Evolutionary conservation across 2,888 invertebrate genomes (phyloP), one percentile per base, ranked within the genome.

Genomic region (Heteropelma amictum): DNA sequence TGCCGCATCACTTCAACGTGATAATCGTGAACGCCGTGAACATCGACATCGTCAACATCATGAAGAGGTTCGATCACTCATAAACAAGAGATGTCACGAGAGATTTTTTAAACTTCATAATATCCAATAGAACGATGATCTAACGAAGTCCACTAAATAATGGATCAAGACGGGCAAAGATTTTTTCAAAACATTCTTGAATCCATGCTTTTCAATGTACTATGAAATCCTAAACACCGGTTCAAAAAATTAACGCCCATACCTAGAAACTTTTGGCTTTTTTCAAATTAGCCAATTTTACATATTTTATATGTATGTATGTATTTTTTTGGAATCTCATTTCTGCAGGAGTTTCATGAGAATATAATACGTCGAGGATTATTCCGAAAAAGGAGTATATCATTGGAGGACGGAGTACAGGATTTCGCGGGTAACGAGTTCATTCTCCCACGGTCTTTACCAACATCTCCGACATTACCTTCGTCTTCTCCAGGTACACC

Each of bases 351-450:
- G 88, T 95, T 95, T 89, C 95, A 95, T 89, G 95, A 95, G 90
- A 94, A 94, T 89, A 92, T 94, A 84, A 93, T 95, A 88, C 94
- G 93, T 88, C 93, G 94, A 84, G 93, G 94, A 83, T 92, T 93
- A 87, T 95, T 94, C 90, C 92, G 94, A 83, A 94, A 94, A 89
- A 92, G 94, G 85, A 94, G 94, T 81, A 93, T 94, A 79, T 94
- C 94, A 84, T 91, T 94, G 81, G 94, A 94, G 87, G 94, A 94
- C 68, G 87, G 88, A 4, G 87, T 88, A 21, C 89, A 89, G 74
- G 89, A 88, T 40, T 83, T 88, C 12, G 83, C 86, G 26, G 84
- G 86, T 12, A 89, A 87, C 78, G 90, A 90, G 54, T 88, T 87
- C 47, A 85, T 83, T 82, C 88, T 80, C 79, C 93, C 76, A 3